Evolutionary conservation across 1,140 invertebrate genomes (phyloP), one percentile per base, ranked within the genome.

Genomic region (Hesperophylax magnus): DNA sequence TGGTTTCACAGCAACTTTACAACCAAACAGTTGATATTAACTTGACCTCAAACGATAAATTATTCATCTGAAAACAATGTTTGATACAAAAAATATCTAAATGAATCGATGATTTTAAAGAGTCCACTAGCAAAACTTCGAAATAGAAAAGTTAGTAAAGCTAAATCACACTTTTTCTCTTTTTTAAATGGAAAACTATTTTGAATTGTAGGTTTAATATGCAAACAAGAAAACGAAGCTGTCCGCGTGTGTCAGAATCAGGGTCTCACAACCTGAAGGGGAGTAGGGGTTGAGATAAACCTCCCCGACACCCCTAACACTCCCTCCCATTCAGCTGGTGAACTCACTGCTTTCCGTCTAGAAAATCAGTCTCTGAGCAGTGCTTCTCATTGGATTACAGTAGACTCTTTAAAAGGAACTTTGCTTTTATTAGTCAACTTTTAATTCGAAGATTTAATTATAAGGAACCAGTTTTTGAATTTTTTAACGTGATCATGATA

Each of bases 211-310:
- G 18, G 58, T 63, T 80, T 83, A 83, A 83, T 81, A 83, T 83
- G 79, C 82, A 81, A 83, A 83, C 47, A 79, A 78, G 79, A 71
- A 76, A 54, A 69, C 82, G 79, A 79, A 61, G 54, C 74, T 22
- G 76, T 83, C 82, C 56, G 61, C 75, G 69, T 80, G 78, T 80
- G 82, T 83, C 82, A 83, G 53, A 20, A 52, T 27, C 82, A 83
- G 82, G 56, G n/a, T 47, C 6, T 20, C 67, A 65, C 24, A 22
- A 65, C 20, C 24, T 58, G 61, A 17, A 47, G 27, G 18, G 58
- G 24, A 65, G 11, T 63, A 22, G 63, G 27, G 14, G 63, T 22
- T 22, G 11, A 65, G 17, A 22, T 65, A 18, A 0, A 58, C 56
- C 56, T n/a, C 56, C 56, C 56, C 2, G 8, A 2, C 2, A 2